Base-by-base conservation (phyloP, 2,888 invertebrate species). In the Chesias legatella region DNA sequence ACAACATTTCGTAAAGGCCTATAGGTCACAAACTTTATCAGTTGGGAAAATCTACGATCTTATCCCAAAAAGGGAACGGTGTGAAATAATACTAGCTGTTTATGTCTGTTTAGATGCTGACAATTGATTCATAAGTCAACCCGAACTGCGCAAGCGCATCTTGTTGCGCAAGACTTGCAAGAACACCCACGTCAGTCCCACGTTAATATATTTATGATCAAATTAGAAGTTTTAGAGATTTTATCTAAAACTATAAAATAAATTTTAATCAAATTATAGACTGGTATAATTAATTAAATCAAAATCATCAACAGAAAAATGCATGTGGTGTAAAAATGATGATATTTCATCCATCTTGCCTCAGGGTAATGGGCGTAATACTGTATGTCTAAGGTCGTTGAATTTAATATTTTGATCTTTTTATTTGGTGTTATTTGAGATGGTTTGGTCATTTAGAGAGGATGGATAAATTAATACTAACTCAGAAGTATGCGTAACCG, bases 131-230 rank as follows among this genome's bases (percentile, higher is more conserved):
- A 29, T 32, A 8, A 39, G 33, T 33, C 20, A 29, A 9, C 28
- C 13, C 4, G 7, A n/a, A 34, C 43, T 48, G 50, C 46, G 50
- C 46, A 33, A 40, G 51, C 47, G 49, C 50, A 50, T 54, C 49
- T 37, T 45, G 5, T 17, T 2, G 2, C 5, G 13, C 13, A 35
- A 40, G 54, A 50, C 50, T 54, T 48, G 49, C 54, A 46, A 56
- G 40, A 11, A 47, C 38, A 35, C 56, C 54, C 47, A 54, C 56
- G 11, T 25, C 10, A 39, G 48, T 42, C 52, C 44, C 51, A 54
- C 51, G 43, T 45, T 17, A 45, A 35, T 22, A 17, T 36, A 42
- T 43, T 50, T 53, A 53, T 48, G 47, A 45, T 45, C 35, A 36
- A 40, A 40, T 47, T 44, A 48, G 46, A 22, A 51, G 36, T 26